These are phyloP conservation scores for Cossypha polioptera DNA, from an alignment of 2,797 vertebrate species.

Conservation along the genomic window DNA sequence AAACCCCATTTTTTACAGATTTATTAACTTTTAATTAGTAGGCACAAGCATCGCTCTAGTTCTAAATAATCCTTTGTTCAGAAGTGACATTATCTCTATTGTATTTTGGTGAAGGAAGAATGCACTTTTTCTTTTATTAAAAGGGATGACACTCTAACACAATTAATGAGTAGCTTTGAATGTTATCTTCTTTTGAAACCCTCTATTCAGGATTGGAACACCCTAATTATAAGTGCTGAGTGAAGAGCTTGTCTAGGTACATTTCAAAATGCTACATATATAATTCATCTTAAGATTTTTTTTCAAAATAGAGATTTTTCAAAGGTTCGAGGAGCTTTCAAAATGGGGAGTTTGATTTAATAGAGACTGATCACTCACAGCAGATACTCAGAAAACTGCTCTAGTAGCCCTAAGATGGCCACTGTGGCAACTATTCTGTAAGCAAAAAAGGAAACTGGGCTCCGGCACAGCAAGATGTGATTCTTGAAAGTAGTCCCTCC, in stretches of 20 bases:
- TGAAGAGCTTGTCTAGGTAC: background rate
- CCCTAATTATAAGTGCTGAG: slow-evolving; percentile 8
- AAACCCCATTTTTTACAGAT: background rate
- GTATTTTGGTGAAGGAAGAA: background rate
- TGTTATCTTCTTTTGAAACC: background rate
- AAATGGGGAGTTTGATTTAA: background rate
- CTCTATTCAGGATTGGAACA: background rate
- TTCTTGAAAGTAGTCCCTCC: background rate
- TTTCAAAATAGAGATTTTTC: background rate
- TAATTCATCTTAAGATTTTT: background rate
- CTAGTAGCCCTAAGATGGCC: background rate
- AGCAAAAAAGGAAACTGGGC: background rate
- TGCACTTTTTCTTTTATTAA: background rate
- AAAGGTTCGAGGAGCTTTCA: background rate
- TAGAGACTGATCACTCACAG: background rate
- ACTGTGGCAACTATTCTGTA: background rate
- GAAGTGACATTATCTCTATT: background rate
- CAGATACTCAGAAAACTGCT: background rate
- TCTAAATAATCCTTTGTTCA: background rate
- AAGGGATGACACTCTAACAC: background rate
- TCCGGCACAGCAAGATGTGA: background rate
- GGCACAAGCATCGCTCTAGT: background rate
- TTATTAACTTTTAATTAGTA: slow-evolving; percentile 5
- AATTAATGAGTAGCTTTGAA: slow-evolving; percentile 38
- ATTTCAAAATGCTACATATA: background rate